phyloP scores from a whole-genome alignment of 2,113 vertebrate species.

The Trogon melanurus region DNA sequence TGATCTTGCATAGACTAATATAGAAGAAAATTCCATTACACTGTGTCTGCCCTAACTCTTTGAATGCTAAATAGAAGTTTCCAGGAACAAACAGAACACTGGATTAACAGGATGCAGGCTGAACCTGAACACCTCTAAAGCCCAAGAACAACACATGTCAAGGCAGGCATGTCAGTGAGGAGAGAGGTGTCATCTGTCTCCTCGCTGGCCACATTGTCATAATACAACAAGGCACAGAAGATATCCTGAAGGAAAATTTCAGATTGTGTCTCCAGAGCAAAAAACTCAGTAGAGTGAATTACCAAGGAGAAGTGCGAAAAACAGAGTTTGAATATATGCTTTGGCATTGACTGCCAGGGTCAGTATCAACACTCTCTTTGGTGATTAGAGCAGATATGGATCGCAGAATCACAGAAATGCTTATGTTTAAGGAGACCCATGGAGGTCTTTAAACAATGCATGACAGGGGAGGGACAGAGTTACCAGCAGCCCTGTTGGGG shows the following conservation, averaged over 20 bases:
- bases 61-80: neutral
- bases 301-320: neutral
- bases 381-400: neutral
- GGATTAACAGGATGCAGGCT: rapidly evolving
- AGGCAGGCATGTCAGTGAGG: neutral
- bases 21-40: neutral
- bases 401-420: neutral
- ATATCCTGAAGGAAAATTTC: neutral
- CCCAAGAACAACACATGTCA: neutral
- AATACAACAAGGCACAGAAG: neutral
- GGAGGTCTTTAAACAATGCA: neutral
- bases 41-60: neutral
- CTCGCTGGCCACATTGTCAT: neutral
- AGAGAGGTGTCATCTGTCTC: neutral
- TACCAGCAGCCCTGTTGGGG: neutral
- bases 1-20: neutral
- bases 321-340: neutral
- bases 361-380: neutral
- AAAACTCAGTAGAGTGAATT: neutral
- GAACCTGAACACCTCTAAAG: neutral
- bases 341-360: neutral
- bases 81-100: neutral
- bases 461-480: neutral
- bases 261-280: neutral
- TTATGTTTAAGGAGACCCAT: neutral